Evolutionary conservation across 2,113 vertebrate genomes (phyloP).

Genomic region (Lepus timidus): DNA sequence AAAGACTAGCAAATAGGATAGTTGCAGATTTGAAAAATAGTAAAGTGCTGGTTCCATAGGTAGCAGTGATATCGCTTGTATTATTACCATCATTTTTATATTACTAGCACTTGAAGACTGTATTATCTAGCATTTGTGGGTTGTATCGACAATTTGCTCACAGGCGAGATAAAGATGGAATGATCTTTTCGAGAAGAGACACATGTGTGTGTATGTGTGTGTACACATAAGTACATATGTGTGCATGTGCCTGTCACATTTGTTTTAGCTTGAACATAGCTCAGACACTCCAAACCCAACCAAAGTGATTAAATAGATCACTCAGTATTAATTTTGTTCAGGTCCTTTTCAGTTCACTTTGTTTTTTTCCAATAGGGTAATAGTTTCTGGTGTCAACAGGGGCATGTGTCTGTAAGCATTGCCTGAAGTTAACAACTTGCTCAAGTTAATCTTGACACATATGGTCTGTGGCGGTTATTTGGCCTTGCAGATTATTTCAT

Average conservation of each 20-base stretch:
- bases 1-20: constrained; percentile 61
- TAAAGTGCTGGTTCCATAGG: background rate
- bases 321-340: background rate
- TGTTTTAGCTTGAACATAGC: background rate
- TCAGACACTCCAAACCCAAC: background rate
- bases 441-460: constrained; percentile 41
- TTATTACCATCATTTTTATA: constrained; percentile 64
- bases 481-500: constrained; percentile 33
- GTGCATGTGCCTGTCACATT: background rate
- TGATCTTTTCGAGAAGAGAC: constrained; percentile 20
- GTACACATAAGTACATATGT: too few species aligned
- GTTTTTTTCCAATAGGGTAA: constrained; percentile 35
- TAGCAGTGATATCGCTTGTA: background rate
- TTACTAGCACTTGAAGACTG: constrained; percentile 49
- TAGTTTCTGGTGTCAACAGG: background rate
- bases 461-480: constrained; percentile 26
- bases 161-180: background rate
- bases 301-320: background rate
- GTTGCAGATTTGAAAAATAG: constrained; percentile 40
- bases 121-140: constrained; percentile 32
- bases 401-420: background rate
- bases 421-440: background rate
- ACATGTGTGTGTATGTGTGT: background rate
- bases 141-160: constrained; percentile 44
- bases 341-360: constrained; percentile 32